Base-by-base conservation (phyloP, 1,140 invertebrate species). In the Reticulitermes speratus region DNA sequence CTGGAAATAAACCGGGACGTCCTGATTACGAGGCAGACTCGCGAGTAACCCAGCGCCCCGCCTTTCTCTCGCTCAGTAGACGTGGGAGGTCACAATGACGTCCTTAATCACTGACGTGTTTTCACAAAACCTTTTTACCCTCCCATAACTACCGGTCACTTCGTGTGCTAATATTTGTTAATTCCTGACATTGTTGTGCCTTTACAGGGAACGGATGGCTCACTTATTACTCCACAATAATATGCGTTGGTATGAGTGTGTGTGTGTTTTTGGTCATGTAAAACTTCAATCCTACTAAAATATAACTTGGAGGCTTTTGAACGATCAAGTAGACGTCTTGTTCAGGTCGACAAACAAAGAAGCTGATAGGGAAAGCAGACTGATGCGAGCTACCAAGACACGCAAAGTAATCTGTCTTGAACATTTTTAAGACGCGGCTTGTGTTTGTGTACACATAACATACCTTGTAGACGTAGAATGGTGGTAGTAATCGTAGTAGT, bases 361-460 rank as follows among this genome's bases (percentile, higher is more conserved):
- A 75, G 65, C 65, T 75, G 65, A 75, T 75, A 75, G 30, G 65
- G 65, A 75, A 75, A 75, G 65, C 65, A 75, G 65, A 8, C 16
- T 75, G 65, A 55, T 52, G 44, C 85, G 6, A 75, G 85, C 85
- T 86, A 86, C 85, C 85, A 75, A 81, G 85, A 65, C 85, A 86
- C 85, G 85, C 85, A 82, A 86, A 82, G 85, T 86, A 86, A 86
- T 86, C 85, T 86, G 85, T 86, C 85, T 86, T 48, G 30, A 45
- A 84, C 48, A 84, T 48, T 84, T 84, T 84, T 52, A 84, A 84
- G 83, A 84, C 83, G 48, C 83, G 16, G 82, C 44, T 44, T 83
- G 82, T 45, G 82, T 83, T 44, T 84, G 83, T 55, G 83, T 84
- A 52, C 45, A 84, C 83, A 84, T 30, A 75, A 75, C 65, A 75